Conservation (phyloP, 1,140 invertebrate species). For the Brachionus sp. region DNA sequence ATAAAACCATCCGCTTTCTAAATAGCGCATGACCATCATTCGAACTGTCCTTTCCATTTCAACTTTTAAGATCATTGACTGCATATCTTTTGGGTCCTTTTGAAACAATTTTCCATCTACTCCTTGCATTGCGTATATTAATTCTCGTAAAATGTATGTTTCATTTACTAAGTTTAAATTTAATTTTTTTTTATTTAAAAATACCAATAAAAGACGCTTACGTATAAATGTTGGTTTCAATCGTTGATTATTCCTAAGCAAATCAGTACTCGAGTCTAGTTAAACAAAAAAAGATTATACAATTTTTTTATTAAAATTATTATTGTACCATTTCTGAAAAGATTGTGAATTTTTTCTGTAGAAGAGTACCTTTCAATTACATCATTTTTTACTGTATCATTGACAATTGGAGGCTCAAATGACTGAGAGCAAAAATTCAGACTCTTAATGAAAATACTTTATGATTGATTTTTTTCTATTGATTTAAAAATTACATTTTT, state of each 20-base stretch:
- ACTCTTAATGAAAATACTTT: not conserved
- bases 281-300: not conserved
- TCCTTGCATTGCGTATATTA: constrained; percentile 30
- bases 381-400: constrained; percentile 18
- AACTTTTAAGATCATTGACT: constrained; percentile 19
- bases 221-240: constrained; percentile 23
- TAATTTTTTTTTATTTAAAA: not conserved
- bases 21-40: constrained; percentile 1
- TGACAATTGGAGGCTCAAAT: not conserved
- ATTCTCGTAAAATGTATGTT: constrained; percentile 27
- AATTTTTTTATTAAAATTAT: not conserved
- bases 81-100: constrained; percentile 42
- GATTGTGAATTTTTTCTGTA: constrained; percentile 11
- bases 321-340: constrained; percentile 5
- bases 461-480: not conserved
- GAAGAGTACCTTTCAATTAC: not conserved
- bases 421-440: not conserved
- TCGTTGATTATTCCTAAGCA: not conserved
- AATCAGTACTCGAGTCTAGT: not conserved
- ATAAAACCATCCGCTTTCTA: constrained; percentile 79
- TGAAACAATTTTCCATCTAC: constrained; percentile 43
- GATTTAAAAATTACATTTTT: constrained; percentile 1
- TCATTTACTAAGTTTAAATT: constrained; percentile 4
- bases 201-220: not conserved
- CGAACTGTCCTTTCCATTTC: constrained; percentile 7